These are phyloP conservation scores for Collichthys lucidus DNA, from an alignment of 2,113 vertebrate species.

Conservation along the genomic window DNA sequence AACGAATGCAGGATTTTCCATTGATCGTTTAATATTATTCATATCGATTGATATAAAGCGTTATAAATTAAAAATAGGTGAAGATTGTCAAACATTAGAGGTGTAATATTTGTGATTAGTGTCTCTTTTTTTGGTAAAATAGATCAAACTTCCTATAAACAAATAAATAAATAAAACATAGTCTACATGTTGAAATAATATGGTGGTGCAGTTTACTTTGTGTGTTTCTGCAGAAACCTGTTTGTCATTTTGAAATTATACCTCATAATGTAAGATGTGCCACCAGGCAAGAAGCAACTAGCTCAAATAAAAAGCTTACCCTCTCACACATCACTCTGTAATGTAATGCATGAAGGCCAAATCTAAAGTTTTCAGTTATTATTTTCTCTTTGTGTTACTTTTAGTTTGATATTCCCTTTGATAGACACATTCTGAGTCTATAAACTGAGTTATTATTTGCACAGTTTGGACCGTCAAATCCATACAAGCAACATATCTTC, in stretches of 20 bases:
- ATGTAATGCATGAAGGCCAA: not conserved
- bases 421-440: not conserved
- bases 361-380: not conserved
- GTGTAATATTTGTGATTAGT: not conserved
- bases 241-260: not conserved
- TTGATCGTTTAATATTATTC: too few relatives aligned
- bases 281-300: not conserved
- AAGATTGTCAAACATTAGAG: not conserved
- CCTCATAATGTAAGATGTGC: not conserved
- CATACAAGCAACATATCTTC: not conserved
- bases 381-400: not conserved
- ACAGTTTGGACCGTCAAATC: not conserved
- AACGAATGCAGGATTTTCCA: not conserved
- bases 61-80: too few relatives aligned
- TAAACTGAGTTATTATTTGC: not conserved
- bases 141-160: not conserved
- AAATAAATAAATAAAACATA: not conserved
- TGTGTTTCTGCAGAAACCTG: not conserved
- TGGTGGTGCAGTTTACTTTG: not conserved
- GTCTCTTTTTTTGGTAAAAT: not conserved
- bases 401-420: slow-evolving; percentile 20
- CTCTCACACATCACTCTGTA: too few relatives aligned
- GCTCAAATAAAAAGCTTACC: not conserved
- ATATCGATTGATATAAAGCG: too few relatives aligned
- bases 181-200: too few relatives aligned